Evolutionary conservation across 2,888 invertebrate genomes (phyloP), one percentile per base, ranked within the genome.

Genomic region (Chelonus formosanus): DNA sequence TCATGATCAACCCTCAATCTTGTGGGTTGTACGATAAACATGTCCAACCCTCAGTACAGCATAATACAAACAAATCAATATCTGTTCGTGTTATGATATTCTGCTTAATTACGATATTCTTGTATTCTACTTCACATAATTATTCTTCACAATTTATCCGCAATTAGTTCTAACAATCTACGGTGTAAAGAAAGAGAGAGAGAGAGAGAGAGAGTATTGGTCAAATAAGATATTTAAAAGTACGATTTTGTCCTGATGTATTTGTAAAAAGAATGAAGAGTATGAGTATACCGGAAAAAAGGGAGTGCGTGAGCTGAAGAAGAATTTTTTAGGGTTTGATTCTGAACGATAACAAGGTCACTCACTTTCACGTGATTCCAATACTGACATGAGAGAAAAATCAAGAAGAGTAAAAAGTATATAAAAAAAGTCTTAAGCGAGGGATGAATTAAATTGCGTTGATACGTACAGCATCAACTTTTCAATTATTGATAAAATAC

Each of bases 321-420:
- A 5, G 5, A 56, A 63, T 58, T 50, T 52, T 47, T 47, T 54
- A 61, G 67, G 72, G 70, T 59, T 66, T 68, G 69, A 70, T 69
- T 70, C 63, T 47, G 66, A 71, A 63, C 69, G 71, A 71, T 73
- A 71, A 70, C 71, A 71, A 70, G 71, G 57, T 56, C 60, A 50
- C 50, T 10, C 47, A 45, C 32, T 61, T 70, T 73, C 75, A 76
- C 75, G 78, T 79, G 76, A 78, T 76, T 76, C 71, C 72, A 76
- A 76, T 76, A 74, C 74, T 45, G 43, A 75, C 63, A n/a, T 40
- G 40, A 0, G 5, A n/a, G 20, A 36, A 35, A 50, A 52, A 52
- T 63, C 7, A 53, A 53, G 45, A 58, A 45, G 63, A 52, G 31
- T 34, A 31, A 50, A 40, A 8, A 32, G 43, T 52, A 67, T 55